Evolutionary conservation across 1,140 invertebrate species (phyloP).

Genomic region (Drosophila littoralis): DNA sequence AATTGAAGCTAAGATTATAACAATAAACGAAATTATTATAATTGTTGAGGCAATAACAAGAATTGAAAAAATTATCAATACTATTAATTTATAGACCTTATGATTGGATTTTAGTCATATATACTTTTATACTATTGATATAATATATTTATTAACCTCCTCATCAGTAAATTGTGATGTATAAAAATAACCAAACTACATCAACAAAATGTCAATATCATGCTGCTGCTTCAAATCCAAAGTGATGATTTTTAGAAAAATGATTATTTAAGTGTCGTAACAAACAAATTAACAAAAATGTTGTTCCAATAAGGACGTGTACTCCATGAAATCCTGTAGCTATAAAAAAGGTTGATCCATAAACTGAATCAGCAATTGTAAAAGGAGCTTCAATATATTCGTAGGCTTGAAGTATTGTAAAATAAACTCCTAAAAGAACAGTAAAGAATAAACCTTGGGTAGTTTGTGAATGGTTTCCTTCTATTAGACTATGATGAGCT

Average conservation of each 20-base stretch:
- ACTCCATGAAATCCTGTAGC: slow-evolving; percentile 89
- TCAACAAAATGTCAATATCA: slow-evolving; percentile 88
- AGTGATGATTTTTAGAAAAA: slow-evolving; percentile 87
- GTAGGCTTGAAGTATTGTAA: slow-evolving; percentile 85
- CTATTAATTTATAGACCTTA: no score
- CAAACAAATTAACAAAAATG: slow-evolving; percentile 87
- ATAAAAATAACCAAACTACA: no score
- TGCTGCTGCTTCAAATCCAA: slow-evolving; percentile 89
- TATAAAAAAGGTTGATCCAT: no score
- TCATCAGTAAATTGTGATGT: no score
- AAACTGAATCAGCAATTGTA: no score
- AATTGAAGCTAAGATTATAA: no score
- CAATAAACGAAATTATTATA: no score
- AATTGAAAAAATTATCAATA: no score
- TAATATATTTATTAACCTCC: no score
- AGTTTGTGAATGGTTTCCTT: slow-evolving; percentile 56
- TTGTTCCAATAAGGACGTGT: slow-evolving; percentile 88
- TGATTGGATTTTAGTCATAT: no score
- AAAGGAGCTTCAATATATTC: slow-evolving; percentile 87
- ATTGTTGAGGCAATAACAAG: no score
- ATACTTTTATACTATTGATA: no score
- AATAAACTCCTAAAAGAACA: slow-evolving; percentile 86
- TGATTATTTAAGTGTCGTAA: slow-evolving; percentile 85
- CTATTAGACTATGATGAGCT: slow-evolving; percentile 86
- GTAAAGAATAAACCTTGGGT: slow-evolving; percentile 84